A percentile compares a stretch with the other conserved stretches of the same genome.
These are phyloP conservation scores for Lacerta agilis DNA, from an alignment of 2,797 vertebrate species.

Conservation along the genomic window DNA sequence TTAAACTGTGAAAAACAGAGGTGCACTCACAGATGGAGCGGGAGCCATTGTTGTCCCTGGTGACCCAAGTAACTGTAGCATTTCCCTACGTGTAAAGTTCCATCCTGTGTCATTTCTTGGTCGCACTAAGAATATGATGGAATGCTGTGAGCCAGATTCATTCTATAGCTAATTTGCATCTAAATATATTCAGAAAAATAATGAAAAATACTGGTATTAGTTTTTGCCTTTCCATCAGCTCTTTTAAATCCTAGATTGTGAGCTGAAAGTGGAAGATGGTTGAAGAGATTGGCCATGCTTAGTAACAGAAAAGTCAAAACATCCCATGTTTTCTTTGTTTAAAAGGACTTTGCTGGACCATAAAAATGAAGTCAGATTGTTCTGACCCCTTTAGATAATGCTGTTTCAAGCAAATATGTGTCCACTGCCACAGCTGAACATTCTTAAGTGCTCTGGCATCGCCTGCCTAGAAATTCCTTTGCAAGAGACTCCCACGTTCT, in stretches of 20 bases:
- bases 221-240: neutral
- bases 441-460: constrained; percentile 23
- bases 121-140: neutral
- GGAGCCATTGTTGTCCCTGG: neutral
- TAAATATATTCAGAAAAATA: neutral
- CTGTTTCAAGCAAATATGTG: neutral
- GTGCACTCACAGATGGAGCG: neutral
- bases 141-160: neutral
- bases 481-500: constrained; percentile 7
- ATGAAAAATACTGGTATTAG: neutral
- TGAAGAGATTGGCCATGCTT: neutral
- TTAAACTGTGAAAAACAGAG: neutral
- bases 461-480: constrained; percentile 18
- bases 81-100: neutral
- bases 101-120: neutral
- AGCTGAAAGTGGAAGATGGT: neutral
- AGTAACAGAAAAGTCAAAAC: neutral
- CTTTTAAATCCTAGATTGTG: neutral
- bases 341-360: neutral
- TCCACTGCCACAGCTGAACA: neutral
- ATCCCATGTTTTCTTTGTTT: neutral
- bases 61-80: neutral
- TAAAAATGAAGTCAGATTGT: constrained; percentile 2
- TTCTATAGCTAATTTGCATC: neutral
- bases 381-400: neutral